phyloP scores from a whole-genome alignment of 1,140 invertebrate genomes.

The Drosophila kanapiae region DNA sequence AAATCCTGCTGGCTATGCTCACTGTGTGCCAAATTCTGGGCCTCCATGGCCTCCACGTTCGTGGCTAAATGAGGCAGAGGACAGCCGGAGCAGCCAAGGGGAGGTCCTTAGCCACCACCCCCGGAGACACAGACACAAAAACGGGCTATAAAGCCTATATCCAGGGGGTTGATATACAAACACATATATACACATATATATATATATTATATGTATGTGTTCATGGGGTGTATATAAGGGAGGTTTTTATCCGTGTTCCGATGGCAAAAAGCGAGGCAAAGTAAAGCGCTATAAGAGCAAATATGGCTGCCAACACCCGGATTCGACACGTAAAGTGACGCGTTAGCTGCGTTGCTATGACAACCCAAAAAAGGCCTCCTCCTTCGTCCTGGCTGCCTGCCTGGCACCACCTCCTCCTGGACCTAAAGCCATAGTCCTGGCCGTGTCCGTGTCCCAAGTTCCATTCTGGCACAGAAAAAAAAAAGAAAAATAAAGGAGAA shows the following conservation, averaged over 20 bases:
- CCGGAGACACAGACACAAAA: slow-evolving; percentile 15
- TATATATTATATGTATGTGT: slow-evolving; percentile 1
- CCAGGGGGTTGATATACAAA: slow-evolving; percentile 23
- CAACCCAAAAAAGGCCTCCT: slow-evolving; percentile 61
- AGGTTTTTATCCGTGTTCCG: slow-evolving; percentile 32
- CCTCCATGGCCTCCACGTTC: not conserved
- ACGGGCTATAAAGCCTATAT: slow-evolving; percentile 10
- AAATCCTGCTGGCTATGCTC: not conserved
- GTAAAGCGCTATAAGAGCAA: slow-evolving; percentile 84
- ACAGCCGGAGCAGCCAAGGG: slow-evolving; percentile 5
- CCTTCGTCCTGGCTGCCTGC: slow-evolving; percentile 9
- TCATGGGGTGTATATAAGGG: slow-evolving; percentile 21
- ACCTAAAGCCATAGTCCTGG: not conserved
- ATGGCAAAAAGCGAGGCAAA: slow-evolving; percentile 68
- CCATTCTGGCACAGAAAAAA: not conserved
- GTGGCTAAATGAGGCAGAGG: slow-evolving; percentile 14
- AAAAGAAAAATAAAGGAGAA: not conserved
- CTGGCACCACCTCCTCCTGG: not conserved
- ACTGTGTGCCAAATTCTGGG: slow-evolving; percentile 4
- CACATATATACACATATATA: not conserved
- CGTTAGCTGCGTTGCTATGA: slow-evolving; percentile 82
- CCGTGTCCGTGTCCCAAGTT: not conserved
- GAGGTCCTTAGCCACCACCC: slow-evolving; percentile 38
- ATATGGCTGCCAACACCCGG: slow-evolving; percentile 85
- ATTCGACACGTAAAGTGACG: slow-evolving; percentile 85